phyloP scores from a whole-genome alignment of 1,140 invertebrate species.

The Archivesica marissinica region DNA sequence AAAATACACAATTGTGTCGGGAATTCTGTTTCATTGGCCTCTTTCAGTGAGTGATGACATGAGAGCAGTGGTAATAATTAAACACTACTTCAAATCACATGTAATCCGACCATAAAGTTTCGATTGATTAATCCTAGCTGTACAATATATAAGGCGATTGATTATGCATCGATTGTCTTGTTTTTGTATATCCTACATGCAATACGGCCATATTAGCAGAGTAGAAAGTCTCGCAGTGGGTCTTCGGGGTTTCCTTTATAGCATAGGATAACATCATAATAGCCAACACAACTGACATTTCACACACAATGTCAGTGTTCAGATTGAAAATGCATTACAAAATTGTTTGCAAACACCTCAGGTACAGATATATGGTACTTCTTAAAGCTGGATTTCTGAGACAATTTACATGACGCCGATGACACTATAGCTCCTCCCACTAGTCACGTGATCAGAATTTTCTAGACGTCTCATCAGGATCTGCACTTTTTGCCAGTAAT shows the following conservation, averaged over 20 bases:
- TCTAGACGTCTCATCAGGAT: too few species aligned
- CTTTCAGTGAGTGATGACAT: background rate
- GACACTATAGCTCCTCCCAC: too few species aligned
- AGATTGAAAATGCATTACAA: background rate
- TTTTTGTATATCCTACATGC: background rate
- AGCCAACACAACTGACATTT: slow-evolving; percentile 4
- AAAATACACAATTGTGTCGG: background rate
- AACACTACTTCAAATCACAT: background rate
- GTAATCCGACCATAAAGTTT: background rate
- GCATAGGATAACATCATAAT: background rate
- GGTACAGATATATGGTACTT: too few species aligned
- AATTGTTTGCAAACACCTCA: background rate
- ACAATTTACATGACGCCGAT: too few species aligned
- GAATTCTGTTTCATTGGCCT: background rate
- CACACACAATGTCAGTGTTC: background rate
- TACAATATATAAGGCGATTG: background rate
- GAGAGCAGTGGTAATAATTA: slow-evolving; percentile 16
- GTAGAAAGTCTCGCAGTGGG: background rate
- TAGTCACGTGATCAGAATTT: too few species aligned
- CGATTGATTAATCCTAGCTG: background rate
- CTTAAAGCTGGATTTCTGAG: too few species aligned
- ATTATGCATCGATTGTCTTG: background rate
- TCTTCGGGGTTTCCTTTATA: background rate
- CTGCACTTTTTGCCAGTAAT: too few species aligned
- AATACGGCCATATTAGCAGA: background rate